These are phyloP conservation scores for Holacanthella duospinosa DNA, from an alignment of 2,888 invertebrate species.

Conservation along the genomic window DNA sequence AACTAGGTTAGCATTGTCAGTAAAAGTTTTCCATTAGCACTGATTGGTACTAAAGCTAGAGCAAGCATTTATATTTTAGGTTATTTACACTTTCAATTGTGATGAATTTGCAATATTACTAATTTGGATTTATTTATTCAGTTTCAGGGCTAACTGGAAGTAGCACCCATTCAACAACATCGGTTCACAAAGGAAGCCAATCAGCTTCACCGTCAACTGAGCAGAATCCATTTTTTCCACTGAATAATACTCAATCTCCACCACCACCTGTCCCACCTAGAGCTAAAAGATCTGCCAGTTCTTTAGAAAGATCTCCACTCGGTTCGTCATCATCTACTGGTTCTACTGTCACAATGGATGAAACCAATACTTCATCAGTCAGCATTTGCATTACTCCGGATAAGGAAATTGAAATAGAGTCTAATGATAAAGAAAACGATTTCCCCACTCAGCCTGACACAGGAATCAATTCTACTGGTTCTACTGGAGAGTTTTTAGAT, in stretches of 20 bases:
- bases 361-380: not conserved
- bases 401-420: not conserved
- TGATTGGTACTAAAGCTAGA: too few species aligned
- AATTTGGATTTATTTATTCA: too few species aligned
- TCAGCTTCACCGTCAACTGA: not conserved
- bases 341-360: not conserved
- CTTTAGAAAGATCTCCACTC: not conserved
- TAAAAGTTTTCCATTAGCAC: too few species aligned
- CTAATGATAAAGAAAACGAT: slow-evolving; percentile 1
- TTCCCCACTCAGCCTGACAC: not conserved
- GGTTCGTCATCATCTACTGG: not conserved
- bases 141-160: too few species aligned
- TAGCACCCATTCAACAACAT: not conserved
- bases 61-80: too few species aligned
- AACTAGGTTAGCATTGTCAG: too few species aligned
- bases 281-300: slow-evolving; percentile 19
- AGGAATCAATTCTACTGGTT: not conserved
- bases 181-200: not conserved
- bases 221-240: not conserved
- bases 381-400: not conserved
- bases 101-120: too few species aligned
- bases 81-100: too few species aligned
- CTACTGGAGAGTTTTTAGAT: slow-evolving; percentile 31
- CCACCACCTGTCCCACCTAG: slow-evolving; percentile 36
- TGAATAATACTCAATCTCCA: slow-evolving; percentile 11